These are phyloP conservation scores for Graphium colonna DNA, from an alignment of 2,888 invertebrate species.

Conservation along the genomic window DNA sequence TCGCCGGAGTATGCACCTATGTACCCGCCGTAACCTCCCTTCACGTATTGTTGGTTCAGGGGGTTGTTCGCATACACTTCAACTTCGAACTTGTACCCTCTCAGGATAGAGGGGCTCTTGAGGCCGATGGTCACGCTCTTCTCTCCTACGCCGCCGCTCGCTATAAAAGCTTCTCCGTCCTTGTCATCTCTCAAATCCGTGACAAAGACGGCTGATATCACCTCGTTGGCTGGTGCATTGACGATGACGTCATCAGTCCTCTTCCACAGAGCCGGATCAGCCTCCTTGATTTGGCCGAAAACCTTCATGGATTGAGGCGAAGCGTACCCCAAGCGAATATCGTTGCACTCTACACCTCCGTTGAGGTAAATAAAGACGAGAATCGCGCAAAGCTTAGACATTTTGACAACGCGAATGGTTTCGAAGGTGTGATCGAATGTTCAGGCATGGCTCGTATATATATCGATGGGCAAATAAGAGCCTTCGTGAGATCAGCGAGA, in stretches of 20 bases:
- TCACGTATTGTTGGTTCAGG: conserved; percentile 38
- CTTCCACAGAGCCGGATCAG: conserved; percentile 59
- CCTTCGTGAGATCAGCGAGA: conserved; percentile 25
- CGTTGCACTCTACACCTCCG: conserved; percentile 34
- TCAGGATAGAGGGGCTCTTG: conserved; percentile 56
- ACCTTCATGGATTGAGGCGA: conserved; percentile 44
- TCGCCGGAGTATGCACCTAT: conserved; percentile 29
- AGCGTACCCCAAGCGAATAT: conserved; percentile 43
- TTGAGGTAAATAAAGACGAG: conserved; percentile 6
- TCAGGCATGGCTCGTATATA: conserved; percentile 13
- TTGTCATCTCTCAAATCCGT: conserved; percentile 59
- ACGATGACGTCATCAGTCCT: conserved; percentile 55
- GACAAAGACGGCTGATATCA: conserved; percentile 57
- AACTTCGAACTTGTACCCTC: conserved; percentile 62
- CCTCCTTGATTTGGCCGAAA: conserved; percentile 55
- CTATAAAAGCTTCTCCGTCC: conserved; percentile 54
- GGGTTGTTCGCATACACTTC: conserved; percentile 54
- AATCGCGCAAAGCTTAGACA: conserved; percentile 23
- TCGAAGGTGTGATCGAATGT: conserved; percentile 3
- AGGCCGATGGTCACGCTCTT: conserved; percentile 56
- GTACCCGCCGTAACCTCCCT: conserved; percentile 38
- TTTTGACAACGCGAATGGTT: conserved; percentile 13
- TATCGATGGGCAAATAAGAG: conserved; percentile 21
- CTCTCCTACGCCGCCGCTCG: conserved; percentile 57
- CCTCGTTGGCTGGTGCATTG: conserved; percentile 46